A percentile compares a stretch with the other conserved stretches of the same genome.
Evolutionary conservation across 2,888 invertebrate species (phyloP).

Genomic region (Anoplius nigerrimus): DNA sequence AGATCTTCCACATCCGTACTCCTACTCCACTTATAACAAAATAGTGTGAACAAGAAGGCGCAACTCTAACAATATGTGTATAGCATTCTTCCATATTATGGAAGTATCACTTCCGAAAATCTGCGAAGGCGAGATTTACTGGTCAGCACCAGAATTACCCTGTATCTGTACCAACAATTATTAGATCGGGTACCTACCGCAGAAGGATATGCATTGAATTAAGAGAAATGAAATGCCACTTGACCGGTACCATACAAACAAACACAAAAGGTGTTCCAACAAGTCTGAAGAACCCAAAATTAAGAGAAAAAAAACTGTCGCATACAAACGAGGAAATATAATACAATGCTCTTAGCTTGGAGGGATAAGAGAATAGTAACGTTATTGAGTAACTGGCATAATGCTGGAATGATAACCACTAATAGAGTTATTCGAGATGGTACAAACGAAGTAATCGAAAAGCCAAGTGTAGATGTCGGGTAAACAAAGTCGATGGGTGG

Average conservation of each 20-base stretch:
- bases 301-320: slow-evolving; percentile 26
- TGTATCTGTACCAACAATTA: slow-evolving; percentile 35
- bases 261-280: slow-evolving; percentile 48
- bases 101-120: slow-evolving; percentile 35
- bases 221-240: slow-evolving; percentile 40
- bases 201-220: slow-evolving; percentile 46
- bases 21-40: too few relatives aligned
- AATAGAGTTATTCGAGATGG: slow-evolving; percentile 12
- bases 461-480: slow-evolving; percentile 7
- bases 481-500: slow-evolving; percentile 23
- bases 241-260: slow-evolving; percentile 43
- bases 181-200: slow-evolving; percentile 34
- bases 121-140: slow-evolving; percentile 40
- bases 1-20: too few relatives aligned
- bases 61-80: too few relatives aligned
- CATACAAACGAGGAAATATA: slow-evolving; percentile 17
- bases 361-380: slow-evolving; percentile 40
- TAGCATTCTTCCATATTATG: slow-evolving; percentile 48
- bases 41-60: too few relatives aligned
- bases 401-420: slow-evolving; percentile 7
- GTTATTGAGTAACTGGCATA: slow-evolving; percentile 10
- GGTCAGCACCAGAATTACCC: slow-evolving; percentile 40
- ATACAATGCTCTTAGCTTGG: slow-evolving; percentile 20
- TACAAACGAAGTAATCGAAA: slow-evolving; percentile 16
- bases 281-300: slow-evolving; percentile 30